A percentile compares a stretch with the other conserved stretches of the same genome.
Conservation (phyloP, 2,888 invertebrate genomes). For the Homarus gammarus region DNA sequence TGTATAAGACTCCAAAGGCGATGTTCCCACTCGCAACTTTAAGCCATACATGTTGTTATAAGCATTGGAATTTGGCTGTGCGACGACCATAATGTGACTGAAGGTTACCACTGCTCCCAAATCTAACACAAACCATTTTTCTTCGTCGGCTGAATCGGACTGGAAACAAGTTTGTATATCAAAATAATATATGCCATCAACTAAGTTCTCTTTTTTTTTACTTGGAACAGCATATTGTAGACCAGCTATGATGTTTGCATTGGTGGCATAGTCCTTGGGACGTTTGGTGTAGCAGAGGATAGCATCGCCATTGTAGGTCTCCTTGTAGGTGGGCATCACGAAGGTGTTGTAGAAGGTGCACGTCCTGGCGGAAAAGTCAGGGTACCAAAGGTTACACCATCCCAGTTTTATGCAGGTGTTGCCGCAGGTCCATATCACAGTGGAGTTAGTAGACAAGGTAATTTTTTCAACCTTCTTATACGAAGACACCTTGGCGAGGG, state of each 20-base stretch:
- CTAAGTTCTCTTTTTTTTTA: background rate
- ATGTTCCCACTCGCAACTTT: background rate
- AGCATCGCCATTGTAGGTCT: background rate
- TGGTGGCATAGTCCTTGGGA: background rate
- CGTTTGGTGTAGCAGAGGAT: background rate
- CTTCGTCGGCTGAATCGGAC: background rate
- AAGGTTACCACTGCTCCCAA: background rate
- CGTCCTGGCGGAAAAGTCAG: background rate
- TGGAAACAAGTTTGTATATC: background rate
- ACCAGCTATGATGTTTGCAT: background rate
- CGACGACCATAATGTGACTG: background rate
- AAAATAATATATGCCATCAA: slow-evolving; percentile 3
- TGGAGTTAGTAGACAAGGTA: background rate
- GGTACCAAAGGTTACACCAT: background rate
- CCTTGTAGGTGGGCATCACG: slow-evolving; percentile 3
- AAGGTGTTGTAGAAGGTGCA: slow-evolving; percentile 7
- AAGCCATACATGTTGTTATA: background rate
- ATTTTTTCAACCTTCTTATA: background rate
- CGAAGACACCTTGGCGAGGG: background rate
- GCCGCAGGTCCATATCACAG: background rate
- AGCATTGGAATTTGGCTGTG: background rate
- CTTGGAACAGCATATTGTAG: background rate
- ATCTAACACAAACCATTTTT: slow-evolving; percentile 1
- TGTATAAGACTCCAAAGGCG: background rate
- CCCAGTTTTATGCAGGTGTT: background rate